Base-by-base conservation (phyloP, 2,797 vertebrate genomes). In the Lepus townsendii region DNA sequence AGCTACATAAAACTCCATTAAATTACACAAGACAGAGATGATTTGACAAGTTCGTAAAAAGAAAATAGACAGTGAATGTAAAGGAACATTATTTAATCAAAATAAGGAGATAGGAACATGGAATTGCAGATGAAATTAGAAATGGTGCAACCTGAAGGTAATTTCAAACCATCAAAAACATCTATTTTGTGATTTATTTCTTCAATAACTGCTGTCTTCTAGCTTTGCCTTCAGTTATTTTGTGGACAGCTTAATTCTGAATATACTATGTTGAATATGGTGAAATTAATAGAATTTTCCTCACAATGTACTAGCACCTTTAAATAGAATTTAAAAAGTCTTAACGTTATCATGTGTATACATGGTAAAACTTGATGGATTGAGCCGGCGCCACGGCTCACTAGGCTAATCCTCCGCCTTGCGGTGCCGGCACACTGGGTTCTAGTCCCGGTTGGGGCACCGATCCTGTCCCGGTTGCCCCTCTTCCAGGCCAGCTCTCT, bases 31-130 rank as follows among this genome's bases (percentile, higher is more conserved):
- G 95, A 80, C 78, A 96, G 94, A 97, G 97, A 97, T 88, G 87
- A 96, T 97, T 79, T 98, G 97, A 98, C 96, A 98, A 96, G 95
- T 95, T 97, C 85, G 96, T 96, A 96, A 96, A 98, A 96, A 87
- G 90, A 96, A 97, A 97, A 97, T 38, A 97, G 97, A 95, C 95
- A 94, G 95, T 95, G 95, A 97, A 96, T 98, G 96, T 57, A 82
- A 87, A 94, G 90, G 82, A 96, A 97, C 96, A 97, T 97, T 97
- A 98, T 97, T 92, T 96, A 97, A 97, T 97, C 97, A 97, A 98
- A 98, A 97, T 84, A 97, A 96, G 98, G 97, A 96, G 97, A 98
- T 94, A 96, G 95, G 96, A 97, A 98, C 97, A 97, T 97, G 98
- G 96, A 96, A 98, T 97, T 90, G 95, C 80, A 94, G 95, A 98